Evolutionary conservation across 1,140 invertebrate genomes (phyloP), one percentile per base, ranked within the genome.

Genomic region (Pissodes strobi): DNA sequence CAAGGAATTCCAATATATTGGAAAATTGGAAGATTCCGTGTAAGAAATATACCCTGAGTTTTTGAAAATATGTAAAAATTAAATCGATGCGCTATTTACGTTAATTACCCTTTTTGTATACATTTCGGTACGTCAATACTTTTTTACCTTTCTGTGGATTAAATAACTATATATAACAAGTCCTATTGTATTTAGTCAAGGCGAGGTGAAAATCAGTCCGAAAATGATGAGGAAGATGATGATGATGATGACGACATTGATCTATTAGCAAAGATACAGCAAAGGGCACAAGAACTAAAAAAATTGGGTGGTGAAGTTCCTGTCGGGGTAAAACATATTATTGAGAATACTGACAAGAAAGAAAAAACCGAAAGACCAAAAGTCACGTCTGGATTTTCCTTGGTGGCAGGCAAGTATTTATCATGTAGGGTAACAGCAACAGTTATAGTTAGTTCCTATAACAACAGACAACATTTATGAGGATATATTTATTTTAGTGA

Each of bases 231-330:
- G n/a, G 55, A 53, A 17, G 69, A 73, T 15, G n/a, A n/a, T n/a
- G n/a, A n/a, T n/a, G 78, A 75, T 39, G 74, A 72, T 38, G 76
- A 79, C 62, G 80, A 81, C 53, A 66, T 69, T 13, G 72, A 75
- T 58, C 74, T 82, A 15, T 62, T 82, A 22, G 68, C 68, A 19
- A 70, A 74, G 55, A 70, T 81, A 22, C 78, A 76, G 64, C 80
- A 71, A 64, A 78, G 78, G 57, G 77, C 75, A n/a, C 74, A 74
- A 69, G 69, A 79, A 55, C 58, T 81, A 22, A 78, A 79, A 72
- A 72, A 78, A 52, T 66, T 80, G n/a, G 77, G 78, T 27, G 67
- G 67, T 13, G 58, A 64, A 15, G 37, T 68, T 4, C 67, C 67
- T n/a, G 13, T 37, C 15, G 55, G 37, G 9, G 52, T 66, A 4